Percentiles rank a stretch among this genome's conserved stretches.
Evolutionary conservation across 2,797 vertebrate genomes (phyloP).

Genomic region (Nothura maculosa): DNA sequence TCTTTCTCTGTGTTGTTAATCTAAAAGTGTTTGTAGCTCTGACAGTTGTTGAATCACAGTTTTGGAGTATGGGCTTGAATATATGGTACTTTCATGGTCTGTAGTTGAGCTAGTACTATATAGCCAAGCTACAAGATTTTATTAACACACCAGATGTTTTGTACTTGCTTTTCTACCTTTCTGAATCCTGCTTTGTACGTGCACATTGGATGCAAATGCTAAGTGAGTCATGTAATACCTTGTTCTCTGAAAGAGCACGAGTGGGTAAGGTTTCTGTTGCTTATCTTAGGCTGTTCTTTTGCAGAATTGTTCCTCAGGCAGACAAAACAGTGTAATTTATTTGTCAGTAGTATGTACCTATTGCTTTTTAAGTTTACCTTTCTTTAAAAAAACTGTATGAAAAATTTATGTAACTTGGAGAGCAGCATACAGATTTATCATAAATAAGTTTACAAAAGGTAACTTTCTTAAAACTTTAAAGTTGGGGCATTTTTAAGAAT

Average conservation of each 20-base stretch:
- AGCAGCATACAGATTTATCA: not conserved
- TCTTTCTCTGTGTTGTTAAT: not conserved
- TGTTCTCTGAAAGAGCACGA: not conserved
- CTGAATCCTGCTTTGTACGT: not conserved
- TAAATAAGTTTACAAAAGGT: not conserved
- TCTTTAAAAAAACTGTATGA: not conserved
- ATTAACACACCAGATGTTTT: not conserved
- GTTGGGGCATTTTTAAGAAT: not conserved
- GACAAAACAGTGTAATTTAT: not conserved
- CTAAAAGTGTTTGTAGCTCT: not conserved
- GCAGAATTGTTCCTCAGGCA: not conserved
- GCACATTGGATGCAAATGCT: not conserved
- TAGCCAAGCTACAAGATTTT: not conserved
- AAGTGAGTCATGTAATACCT: fast-evolving
- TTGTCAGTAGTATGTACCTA: not conserved
- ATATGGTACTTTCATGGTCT: not conserved
- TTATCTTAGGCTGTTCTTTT: not conserved
- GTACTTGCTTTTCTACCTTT: not conserved
- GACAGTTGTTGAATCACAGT: fast-evolving
- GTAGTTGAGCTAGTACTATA: not conserved
- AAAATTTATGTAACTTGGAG: not conserved
- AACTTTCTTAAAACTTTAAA: not conserved
- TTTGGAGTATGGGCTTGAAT: not conserved
- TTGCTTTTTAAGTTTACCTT: not conserved
- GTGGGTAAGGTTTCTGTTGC: not conserved